Percentiles rank a stretch among this genome's conserved stretches.
Conservation (phyloP, 2,888 invertebrate genomes). For the Eristalinus aeneus region DNA sequence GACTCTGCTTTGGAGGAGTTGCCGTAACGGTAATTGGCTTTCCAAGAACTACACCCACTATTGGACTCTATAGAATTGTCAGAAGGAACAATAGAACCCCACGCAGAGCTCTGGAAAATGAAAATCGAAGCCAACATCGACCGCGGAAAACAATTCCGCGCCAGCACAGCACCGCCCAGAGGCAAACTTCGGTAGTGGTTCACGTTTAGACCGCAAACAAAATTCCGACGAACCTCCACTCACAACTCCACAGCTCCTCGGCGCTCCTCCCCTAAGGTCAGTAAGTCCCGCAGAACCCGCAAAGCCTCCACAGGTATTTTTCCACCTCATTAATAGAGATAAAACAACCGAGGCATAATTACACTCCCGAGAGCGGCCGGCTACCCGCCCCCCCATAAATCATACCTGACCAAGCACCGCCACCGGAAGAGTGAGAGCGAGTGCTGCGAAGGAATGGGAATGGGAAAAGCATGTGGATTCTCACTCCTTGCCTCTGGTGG, state of each 20-base stretch:
- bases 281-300: background rate
- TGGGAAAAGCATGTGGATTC: background rate
- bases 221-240: background rate
- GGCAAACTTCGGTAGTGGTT: background rate
- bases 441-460: background rate
- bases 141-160: background rate
- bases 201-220: background rate
- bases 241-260: background rate
- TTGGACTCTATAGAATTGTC: no score
- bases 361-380: conserved; percentile 37
- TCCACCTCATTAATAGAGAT: conserved; percentile 65
- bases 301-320: conserved; percentile 55
- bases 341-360: conserved; percentile 58
- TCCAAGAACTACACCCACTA: background rate
- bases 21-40: background rate
- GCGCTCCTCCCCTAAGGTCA: conserved; percentile 31
- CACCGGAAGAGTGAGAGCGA: background rate
- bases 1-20: no score
- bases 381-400: conserved; percentile 46
- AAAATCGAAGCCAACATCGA: background rate
- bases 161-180: background rate
- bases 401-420: conserved; percentile 42
- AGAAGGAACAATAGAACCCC: no score
- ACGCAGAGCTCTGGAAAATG: background rate
- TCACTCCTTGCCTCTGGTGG: background rate